Percentiles rank a stretch among this genome's conserved stretches.
Conservation (phyloP, 2,888 invertebrate species). For the Molorchus minor region DNA sequence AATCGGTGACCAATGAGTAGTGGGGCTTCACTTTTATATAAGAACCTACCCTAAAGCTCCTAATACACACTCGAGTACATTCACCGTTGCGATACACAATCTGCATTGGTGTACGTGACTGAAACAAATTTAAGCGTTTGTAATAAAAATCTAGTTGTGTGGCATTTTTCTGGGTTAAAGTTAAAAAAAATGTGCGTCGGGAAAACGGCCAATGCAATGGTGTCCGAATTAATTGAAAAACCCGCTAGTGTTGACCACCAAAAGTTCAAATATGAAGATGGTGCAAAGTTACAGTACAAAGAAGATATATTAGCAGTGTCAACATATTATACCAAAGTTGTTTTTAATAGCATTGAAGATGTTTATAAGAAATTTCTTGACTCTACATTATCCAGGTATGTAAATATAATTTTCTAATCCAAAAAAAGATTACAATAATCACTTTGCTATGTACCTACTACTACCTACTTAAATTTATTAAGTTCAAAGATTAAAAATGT, state of each 20-base stretch:
- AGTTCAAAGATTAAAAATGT: no score
- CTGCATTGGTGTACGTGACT: constrained; percentile 10
- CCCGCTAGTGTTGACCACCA: no score
- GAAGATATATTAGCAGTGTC: constrained; percentile 52
- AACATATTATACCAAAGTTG: constrained; percentile 53
- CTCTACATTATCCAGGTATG: constrained; percentile 55
- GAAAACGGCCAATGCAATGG: constrained; percentile 38
- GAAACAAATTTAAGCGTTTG: not conserved
- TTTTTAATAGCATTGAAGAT: constrained; percentile 45
- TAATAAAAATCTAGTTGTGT: no score
- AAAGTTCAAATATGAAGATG: constrained; percentile 3
- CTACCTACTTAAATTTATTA: no score
- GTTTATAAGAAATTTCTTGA: constrained; percentile 46
- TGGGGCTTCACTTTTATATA: constrained; percentile 16
- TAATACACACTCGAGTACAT: constrained; percentile 15
- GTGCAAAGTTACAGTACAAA: constrained; percentile 33
- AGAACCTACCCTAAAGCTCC: constrained; percentile 13
- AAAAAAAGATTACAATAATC: no score
- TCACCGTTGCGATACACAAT: constrained; percentile 2
- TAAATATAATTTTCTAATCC: no score
- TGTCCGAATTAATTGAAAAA: no score
- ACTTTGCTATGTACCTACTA: no score
- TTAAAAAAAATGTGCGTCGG: constrained; percentile 45
- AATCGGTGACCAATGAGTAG: not conserved
- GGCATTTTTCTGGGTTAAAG: no score